Evolutionary conservation across 2,113 vertebrate species (phyloP), one percentile per base, ranked within the genome.

Genomic region (Tragelaphus buxtoni): DNA sequence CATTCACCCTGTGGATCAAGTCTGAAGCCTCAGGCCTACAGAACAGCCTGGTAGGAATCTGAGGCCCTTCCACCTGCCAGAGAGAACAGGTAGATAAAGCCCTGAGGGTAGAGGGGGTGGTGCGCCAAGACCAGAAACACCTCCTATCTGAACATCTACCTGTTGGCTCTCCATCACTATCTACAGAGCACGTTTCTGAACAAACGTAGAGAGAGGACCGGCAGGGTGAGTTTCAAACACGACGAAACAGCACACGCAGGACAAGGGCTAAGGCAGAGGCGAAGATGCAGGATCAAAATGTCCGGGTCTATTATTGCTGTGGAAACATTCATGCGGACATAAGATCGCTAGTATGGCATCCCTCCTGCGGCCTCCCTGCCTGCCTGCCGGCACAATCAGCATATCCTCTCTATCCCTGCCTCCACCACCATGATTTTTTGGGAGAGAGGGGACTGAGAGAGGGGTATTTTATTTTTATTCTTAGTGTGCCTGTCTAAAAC

Each of bases 271-370:
- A 28, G n/a, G 65, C 53, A 11, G 65, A 61, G 49, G 90, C 0
- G 5, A 55, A 56, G 35, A n/a, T 20, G 8, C 3, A 20, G 17
- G 12, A 24, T 56, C 61, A 32, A 3, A 16, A 7, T 9, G 3
- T 61, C 39, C 28, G 11, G 20, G 55, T 28, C 45, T 32, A 65
- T 51, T 12, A 55, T 2, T n/a, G 47, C 53, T 8, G 39, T 4
- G 7, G 35, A 60, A 39, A 9, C 1, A 12, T n/a, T 18, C 30
- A 35, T 20, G n/a, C 35, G 2, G 16, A 45, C 2, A 1, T 3
- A n/a, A 32, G 69, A 91, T n/a, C 12, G 35, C 18, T 7, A 47
- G 61, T 1, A 1, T 5, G 13, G 17, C 0, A 4, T 22, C 5
- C n/a, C 35, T 32, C 3, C 60, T 39, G 9, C 5, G 6, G 61